These are phyloP conservation scores for Berghia stephanieae DNA, from an alignment of 1,140 invertebrate genomes.

Conservation along the genomic window DNA sequence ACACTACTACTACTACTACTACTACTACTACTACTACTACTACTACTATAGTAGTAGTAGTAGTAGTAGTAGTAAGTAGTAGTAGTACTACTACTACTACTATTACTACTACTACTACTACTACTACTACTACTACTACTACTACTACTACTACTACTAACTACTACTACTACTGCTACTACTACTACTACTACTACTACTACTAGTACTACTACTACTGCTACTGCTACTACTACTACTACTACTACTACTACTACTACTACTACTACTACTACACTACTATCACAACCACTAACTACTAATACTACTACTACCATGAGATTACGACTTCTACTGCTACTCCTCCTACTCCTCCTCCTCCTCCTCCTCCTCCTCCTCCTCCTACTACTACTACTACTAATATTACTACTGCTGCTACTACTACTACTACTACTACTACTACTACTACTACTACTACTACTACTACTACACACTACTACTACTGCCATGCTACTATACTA, in stretches of 20 bases:
- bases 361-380: no score
- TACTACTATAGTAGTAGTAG: constrained; percentile 13
- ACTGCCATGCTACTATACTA: no score
- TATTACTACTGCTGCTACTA: constrained; percentile 18
- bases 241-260: constrained; percentile 10
- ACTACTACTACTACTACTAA: constrained; percentile 12
- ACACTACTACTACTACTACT: background rate
- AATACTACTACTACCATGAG: no score
- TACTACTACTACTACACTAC: constrained; percentile 8
- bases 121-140: constrained; percentile 13
- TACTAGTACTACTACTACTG: constrained; percentile 1
- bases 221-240: background rate
- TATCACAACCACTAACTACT: background rate
- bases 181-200: background rate
- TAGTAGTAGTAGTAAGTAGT: no score
- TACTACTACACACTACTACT: no score
- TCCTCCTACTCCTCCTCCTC: no score
- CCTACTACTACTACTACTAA: no score
- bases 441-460: constrained; percentile 13
- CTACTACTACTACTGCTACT: constrained; percentile 5
- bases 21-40: background rate
- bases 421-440: background rate
- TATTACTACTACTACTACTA: constrained; percentile 11
- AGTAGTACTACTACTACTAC: constrained; percentile 3
- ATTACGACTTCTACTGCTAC: no score